phyloP scores from a whole-genome alignment of 2,888 invertebrate species.

The Zaprionus bogoriensis region DNA sequence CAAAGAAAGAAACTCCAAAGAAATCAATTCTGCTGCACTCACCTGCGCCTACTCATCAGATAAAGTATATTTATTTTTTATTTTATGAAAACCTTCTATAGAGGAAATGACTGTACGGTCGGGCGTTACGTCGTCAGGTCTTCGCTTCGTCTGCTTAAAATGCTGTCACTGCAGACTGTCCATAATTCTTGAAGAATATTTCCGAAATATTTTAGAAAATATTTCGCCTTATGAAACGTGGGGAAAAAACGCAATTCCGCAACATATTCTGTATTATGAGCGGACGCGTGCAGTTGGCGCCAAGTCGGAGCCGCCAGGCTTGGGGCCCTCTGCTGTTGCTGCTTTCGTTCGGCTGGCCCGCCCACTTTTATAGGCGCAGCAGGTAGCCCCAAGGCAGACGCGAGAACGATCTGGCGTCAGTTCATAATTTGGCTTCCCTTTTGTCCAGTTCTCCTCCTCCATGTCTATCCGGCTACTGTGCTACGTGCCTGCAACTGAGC shows the following conservation, averaged over 20 bases:
- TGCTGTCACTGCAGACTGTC: background rate
- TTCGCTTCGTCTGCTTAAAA: background rate
- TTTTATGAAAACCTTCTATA: too few species aligned
- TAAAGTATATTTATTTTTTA: too few species aligned
- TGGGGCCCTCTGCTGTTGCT: too few species aligned
- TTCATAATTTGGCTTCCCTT: conserved; percentile 52
- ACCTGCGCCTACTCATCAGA: too few species aligned
- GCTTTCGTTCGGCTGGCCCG: conserved; percentile 23
- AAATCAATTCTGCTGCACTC: too few species aligned
- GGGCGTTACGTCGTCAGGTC: too few species aligned
- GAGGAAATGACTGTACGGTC: too few species aligned
- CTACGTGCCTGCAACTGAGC: conserved; percentile 37
- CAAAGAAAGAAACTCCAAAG: too few species aligned
- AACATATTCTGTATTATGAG: conserved; percentile 7
- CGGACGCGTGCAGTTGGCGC: conserved; percentile 56
- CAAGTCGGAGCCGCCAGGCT: conserved; percentile 46
- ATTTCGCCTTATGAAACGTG: background rate
- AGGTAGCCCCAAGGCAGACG: background rate
- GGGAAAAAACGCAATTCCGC: background rate
- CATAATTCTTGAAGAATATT: conserved; percentile 8
- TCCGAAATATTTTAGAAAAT: conserved; percentile 8
- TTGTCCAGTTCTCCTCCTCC: conserved; percentile 25
- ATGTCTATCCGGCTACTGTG: conserved; percentile 60
- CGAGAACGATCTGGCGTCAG: conserved; percentile 44
- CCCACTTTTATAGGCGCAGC: background rate